Evolutionary conservation across 2,888 invertebrate genomes (phyloP).

Genomic region (Apocheima hispidaria): DNA sequence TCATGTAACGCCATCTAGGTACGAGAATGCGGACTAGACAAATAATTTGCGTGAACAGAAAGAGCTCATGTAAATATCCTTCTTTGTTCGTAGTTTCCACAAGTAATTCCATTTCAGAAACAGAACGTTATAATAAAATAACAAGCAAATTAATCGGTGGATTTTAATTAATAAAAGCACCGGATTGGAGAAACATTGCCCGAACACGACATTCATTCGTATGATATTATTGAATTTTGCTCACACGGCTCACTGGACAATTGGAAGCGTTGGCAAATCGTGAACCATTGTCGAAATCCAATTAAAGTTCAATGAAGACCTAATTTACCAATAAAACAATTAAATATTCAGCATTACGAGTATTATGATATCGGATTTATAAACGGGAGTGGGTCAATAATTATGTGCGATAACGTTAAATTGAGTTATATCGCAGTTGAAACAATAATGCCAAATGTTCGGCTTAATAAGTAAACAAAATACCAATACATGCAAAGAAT

Average conservation of each 20-base stretch:
- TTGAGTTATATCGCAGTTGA: slow-evolving; percentile 41
- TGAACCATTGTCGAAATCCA: slow-evolving; percentile 55
- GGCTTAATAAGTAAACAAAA: slow-evolving; percentile 22
- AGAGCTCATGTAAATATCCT: slow-evolving; percentile 20
- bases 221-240: slow-evolving; percentile 53
- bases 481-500: slow-evolving; percentile 9
- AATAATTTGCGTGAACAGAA: slow-evolving; percentile 13
- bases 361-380: slow-evolving; percentile 46
- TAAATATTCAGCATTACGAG: slow-evolving; percentile 51
- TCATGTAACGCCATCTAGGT: slow-evolving; percentile 21
- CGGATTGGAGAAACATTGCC: slow-evolving; percentile 45
- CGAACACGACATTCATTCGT: slow-evolving; percentile 45
- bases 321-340: slow-evolving; percentile 60
- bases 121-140: slow-evolving; percentile 32
- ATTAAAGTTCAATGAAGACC: slow-evolving; percentile 65
- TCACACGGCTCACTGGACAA: slow-evolving; percentile 53
- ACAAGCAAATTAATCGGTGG: slow-evolving; percentile 41
- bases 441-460: slow-evolving; percentile 29
- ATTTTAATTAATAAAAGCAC: slow-evolving; percentile 53
- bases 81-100: slow-evolving; percentile 18
- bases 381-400: slow-evolving; percentile 47
- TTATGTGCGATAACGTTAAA: slow-evolving; percentile 37
- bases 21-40: slow-evolving; percentile 23
- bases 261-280: slow-evolving; percentile 55
- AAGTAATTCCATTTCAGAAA: slow-evolving; percentile 28